A percentile compares a stretch with the other conserved stretches of the same genome.
Evolutionary conservation across 1,140 invertebrate genomes (phyloP).

Genomic region (Parasteatoda tepidariorum): DNA sequence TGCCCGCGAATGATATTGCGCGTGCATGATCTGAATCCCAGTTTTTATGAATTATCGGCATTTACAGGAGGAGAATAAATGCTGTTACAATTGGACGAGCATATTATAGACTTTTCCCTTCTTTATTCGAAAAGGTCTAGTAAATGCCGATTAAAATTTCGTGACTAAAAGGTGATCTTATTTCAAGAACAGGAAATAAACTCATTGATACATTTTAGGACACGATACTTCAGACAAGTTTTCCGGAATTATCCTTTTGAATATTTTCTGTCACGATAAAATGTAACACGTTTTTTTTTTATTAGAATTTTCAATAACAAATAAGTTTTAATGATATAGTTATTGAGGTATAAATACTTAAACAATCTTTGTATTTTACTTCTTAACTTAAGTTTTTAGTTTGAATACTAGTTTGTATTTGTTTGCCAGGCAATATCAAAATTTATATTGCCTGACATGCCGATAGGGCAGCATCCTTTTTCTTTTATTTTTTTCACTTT

Average conservation of each 20-base stretch:
- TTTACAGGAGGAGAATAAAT: background rate
- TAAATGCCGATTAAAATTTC: background rate
- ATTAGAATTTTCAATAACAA: background rate
- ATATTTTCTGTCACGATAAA: no score
- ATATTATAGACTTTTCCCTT: background rate
- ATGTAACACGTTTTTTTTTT: no score
- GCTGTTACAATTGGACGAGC: background rate
- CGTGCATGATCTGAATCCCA: slow-evolving; percentile 44
- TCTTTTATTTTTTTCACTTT: no score
- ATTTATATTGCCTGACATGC: no score
- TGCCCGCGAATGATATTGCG: slow-evolving; percentile 42
- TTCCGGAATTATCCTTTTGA: no score
- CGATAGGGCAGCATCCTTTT: no score
- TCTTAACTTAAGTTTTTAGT: no score
- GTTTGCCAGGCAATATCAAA: no score
- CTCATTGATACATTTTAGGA: no score
- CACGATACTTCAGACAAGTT: no score
- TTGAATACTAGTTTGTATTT: no score
- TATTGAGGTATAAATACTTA: background rate
- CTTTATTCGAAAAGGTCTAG: background rate
- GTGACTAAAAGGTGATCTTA: background rate
- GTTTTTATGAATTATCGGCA: background rate
- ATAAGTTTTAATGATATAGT: background rate
- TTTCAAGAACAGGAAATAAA: background rate
- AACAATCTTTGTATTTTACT: no score